These are phyloP conservation scores for Philotrypesis tridentata DNA, from an alignment of 1,140 invertebrate species.

Conservation along the genomic window DNA sequence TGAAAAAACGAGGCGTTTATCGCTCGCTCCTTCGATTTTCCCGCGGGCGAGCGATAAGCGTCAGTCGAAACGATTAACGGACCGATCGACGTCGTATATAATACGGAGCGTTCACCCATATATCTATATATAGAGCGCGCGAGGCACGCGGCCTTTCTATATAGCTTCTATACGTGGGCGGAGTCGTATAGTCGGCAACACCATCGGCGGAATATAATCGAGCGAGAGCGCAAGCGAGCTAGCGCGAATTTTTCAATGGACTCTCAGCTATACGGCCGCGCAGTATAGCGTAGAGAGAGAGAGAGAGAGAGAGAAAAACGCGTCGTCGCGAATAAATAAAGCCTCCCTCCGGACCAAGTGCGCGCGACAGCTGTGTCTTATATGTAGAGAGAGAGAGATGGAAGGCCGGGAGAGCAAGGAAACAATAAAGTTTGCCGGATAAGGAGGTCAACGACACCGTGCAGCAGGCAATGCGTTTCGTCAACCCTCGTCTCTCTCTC, in stretches of 20 bases:
- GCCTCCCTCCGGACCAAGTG: too few species aligned
- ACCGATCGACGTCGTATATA: slow-evolving; percentile 1
- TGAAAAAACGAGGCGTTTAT: not conserved
- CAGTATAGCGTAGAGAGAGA: too few species aligned
- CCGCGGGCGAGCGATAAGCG: slow-evolving; percentile 49
- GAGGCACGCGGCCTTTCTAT: slow-evolving; percentile 33
- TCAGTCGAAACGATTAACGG: slow-evolving; percentile 24
- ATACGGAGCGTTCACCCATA: not conserved
- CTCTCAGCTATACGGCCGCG: too few species aligned
- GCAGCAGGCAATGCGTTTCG: not conserved
- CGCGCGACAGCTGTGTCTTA: too few species aligned
- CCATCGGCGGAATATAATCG: not conserved
- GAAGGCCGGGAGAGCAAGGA: not conserved
- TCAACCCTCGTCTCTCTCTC: not conserved
- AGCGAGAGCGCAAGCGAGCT: not conserved
- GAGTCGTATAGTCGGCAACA: slow-evolving; percentile 19
- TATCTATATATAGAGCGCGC: not conserved
- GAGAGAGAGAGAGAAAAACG: not conserved
- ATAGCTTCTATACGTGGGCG: slow-evolving; percentile 15
- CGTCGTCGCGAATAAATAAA: too few species aligned
- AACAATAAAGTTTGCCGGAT: not conserved
- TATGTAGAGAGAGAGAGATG: too few species aligned
- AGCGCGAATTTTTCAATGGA: not conserved
- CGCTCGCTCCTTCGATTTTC: slow-evolving; percentile 51
- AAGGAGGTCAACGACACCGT: not conserved